Conservation (phyloP, 2,113 vertebrate genomes). For the Platycercus adscitus region DNA sequence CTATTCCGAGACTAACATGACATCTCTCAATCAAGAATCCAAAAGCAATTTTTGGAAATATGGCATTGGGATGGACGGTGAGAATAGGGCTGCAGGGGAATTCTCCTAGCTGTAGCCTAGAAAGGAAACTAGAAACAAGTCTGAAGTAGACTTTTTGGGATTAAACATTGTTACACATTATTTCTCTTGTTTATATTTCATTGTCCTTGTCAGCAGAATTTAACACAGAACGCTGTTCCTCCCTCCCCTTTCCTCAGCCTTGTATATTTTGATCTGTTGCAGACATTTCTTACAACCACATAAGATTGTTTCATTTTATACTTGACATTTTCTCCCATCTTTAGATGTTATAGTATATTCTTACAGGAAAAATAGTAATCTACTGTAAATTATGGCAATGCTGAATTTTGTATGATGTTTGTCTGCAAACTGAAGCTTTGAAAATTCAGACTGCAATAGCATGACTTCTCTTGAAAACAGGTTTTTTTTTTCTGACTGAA, state of each 20-base stretch:
- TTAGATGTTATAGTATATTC: neutral
- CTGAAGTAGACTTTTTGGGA: neutral
- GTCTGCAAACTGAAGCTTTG: neutral
- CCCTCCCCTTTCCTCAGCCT: neutral
- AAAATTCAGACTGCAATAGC: neutral
- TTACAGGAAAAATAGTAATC: neutral
- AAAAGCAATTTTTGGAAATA: neutral
- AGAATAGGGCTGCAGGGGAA: neutral
- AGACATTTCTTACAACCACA: neutral
- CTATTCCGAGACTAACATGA: neutral
- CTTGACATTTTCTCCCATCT: neutral
- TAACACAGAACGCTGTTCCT: neutral
- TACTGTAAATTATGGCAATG: neutral
- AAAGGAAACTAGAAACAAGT: neutral
- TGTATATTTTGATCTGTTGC: neutral
- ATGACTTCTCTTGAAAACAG: neutral
- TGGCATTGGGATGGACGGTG: neutral
- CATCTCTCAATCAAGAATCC: neutral
- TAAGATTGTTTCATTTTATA: neutral
- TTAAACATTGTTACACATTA: neutral
- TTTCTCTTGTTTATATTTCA: neutral
- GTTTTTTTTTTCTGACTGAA: neutral
- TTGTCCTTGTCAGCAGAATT: neutral
- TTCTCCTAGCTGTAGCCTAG: neutral
- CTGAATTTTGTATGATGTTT: neutral